Evolutionary conservation across 2,888 invertebrate genomes (phyloP), one percentile per base, ranked within the genome.

Genomic region (Anthophora plumipes): DNA sequence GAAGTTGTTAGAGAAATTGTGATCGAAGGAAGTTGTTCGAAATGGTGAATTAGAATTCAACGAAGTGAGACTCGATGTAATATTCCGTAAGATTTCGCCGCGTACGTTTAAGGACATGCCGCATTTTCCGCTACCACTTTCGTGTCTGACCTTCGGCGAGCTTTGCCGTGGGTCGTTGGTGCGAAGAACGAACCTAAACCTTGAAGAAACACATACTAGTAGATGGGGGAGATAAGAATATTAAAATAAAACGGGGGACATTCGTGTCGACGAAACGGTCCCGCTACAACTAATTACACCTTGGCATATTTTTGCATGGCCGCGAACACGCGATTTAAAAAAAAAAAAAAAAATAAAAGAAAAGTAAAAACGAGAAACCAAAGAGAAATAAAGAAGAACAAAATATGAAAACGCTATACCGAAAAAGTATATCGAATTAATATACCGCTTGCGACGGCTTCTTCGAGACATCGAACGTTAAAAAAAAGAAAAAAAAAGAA

Each of bases 391-490:
- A 77, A 70, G 68, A 81, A 82, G 64, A 77, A 72, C 72, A 77
- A 71, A 37, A 31, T n/a, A n/a, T 31, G 31, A 31, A 31, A 31
- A 31, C 1, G 1, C 31, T 31, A 31, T 31, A 31, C 31, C 37
- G 83, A 66, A 48, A 68, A 78, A 59, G 68, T 85, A 85, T 66
- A 68, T 77, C 70, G 76, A 82, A 71, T 72, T 82, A n/a, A 77
- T 57, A 37, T 69, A 77, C 59, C 82, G 89, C 89, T 90, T 89
- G 86, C 90, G 87, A 89, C 87, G 89, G 90, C 91, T 92, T 92
- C 87, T 90, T 90, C 89, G 87, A 90, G 85, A 92, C 91, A 92
- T 92, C 91, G 92, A 92, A 91, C 71, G 60, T 77, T 69, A 31
- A 66, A 60, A 31, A 31, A 31, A 31, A 4, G 4, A 31, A 31